Percentiles rank a stretch among this genome's conserved stretches.
Evolutionary conservation across 1,140 invertebrate genomes (phyloP).

Genomic region (Formica selysi): DNA sequence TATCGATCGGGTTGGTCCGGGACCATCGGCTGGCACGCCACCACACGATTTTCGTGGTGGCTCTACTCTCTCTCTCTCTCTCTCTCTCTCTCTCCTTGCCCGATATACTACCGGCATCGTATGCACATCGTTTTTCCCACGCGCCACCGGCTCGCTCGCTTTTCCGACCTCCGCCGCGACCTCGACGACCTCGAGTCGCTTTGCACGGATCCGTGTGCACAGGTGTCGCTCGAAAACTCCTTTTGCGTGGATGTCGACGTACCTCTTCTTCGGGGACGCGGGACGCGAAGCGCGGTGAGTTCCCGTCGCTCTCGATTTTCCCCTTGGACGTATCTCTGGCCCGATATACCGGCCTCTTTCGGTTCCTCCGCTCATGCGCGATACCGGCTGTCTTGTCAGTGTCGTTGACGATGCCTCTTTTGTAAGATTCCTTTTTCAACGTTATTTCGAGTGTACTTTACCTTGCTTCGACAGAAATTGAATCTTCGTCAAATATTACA

Average conservation of each 20-base stretch:
- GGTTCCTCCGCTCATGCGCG: constrained; percentile 16
- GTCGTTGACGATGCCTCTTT: not conserved
- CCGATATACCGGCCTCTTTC: not conserved
- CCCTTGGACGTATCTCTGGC: constrained; percentile 10
- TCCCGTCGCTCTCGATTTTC: constrained; percentile 27
- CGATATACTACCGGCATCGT: constrained; percentile 39
- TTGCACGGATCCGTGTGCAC: not conserved
- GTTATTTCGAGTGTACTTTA: not conserved
- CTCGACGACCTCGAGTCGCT: not conserved
- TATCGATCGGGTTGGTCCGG: constrained; percentile 83
- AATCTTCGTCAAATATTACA: no score
- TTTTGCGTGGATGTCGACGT: constrained; percentile 21
- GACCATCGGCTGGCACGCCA: constrained; percentile 82
- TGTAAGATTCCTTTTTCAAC: not conserved
- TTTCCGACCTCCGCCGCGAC: not conserved
- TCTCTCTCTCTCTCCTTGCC: not conserved
- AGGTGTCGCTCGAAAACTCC: constrained; percentile 59
- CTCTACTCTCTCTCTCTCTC: constrained; percentile 4
- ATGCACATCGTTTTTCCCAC: constrained; percentile 32
- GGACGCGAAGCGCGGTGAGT: constrained; percentile 27
- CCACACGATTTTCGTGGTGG: constrained; percentile 76
- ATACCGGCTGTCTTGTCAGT: constrained; percentile 5
- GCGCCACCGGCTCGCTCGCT: not conserved
- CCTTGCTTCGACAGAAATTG: not conserved
- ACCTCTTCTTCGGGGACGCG: not conserved